Base-by-base conservation (phyloP, 1,140 invertebrate species). In the Sesamia nonagrioides region DNA sequence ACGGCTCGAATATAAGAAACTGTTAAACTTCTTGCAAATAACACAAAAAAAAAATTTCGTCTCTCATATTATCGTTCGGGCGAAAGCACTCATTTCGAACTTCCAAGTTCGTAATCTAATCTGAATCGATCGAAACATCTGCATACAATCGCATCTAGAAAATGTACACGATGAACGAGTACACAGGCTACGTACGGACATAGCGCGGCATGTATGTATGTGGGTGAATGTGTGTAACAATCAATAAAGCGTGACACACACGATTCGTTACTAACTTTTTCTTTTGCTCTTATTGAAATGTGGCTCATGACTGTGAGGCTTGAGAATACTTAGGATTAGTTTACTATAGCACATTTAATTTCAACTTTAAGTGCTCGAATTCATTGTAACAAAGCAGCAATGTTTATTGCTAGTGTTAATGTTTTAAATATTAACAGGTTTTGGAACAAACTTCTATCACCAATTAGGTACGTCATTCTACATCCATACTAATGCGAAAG, bases 261-360 rank as follows among this genome's bases (percentile, higher is more conserved):
- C 45, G 50, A 33, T 80, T 76, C 66, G 27, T 77, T 80, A 66
- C 63, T 77, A 58, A 78, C 78, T 80, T 84, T 82, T 82, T 81
- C 78, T 84, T 84, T 80, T 84, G 82, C 77, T 81, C 77, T 77
- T 69, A 52, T 77, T 81, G 63, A 72, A 76, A 80, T 79, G 60
- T 75, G 56, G 73, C 21, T 69, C 72, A 52, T 37, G 35, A 50
- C 27, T n/a, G 13, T 5, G 2, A n/a, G 50, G 54, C 54, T 58
- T n/a, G 13, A 33, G 27, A 35, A 54, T 52, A 37, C 54, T 58
- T n/a, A 6, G 15, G 27, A 35, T 71, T 52, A 37, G 13, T 27
- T 71, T 71, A 17, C n/a, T 63, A 17, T 63, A 63, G 33, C 27
- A 3, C 27, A 27, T 27, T 27, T 27, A 1, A 27, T 27, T 27